Base-by-base conservation (phyloP, 2,113 vertebrate species). In the Mormyrus lacerda region DNA sequence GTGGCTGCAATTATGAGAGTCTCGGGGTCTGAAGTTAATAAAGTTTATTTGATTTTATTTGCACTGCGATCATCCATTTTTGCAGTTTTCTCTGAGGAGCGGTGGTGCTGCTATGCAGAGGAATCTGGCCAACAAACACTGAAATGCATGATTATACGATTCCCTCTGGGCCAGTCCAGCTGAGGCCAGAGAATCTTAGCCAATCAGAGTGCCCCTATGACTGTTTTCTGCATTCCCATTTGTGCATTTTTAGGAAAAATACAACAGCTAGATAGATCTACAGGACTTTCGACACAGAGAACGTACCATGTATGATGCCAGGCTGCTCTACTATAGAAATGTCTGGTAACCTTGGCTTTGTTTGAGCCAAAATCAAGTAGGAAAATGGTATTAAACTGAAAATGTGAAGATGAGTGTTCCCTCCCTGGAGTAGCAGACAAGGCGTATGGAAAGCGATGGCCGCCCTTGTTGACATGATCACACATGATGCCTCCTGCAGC, bases 1-100 rank as follows among this genome's bases (percentile, higher is more conserved):
- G 87, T 79, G 89, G 85, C 76, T 89, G 85, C 48, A 76, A 89
- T 90, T 87, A 90, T 88, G 5, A 69, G 13, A 47, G 45, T 86
- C 48, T 17, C 48, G 24, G 48, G 8, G 48, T 39, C n/a, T 55
- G 48, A 87, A 87, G 85, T 87, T 53, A 39, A 55, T 53, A 27
- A 87, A 53, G 85, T 53, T 87, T 55, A 35, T 53, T 87, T 39
- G 85, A 87, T 50, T 53, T 35, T 53, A 39, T 87, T 87, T 87
- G 31, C 48, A 19, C 85, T 87, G 85, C n/a, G 45, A 47, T 85
- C n/a, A 10, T 48, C 47, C n/a, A n/a, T 85, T 85, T 85, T 85
- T n/a, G 11, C 50, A 35, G n/a, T 87, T 55, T 87, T 87, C 50
- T 35, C n/a, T 39, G 13, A 53, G 15, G 85, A 87, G 50, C n/a